Evolutionary conservation across 2,797 vertebrate species (phyloP).

Genomic region (Gymnodraco acuticeps): DNA sequence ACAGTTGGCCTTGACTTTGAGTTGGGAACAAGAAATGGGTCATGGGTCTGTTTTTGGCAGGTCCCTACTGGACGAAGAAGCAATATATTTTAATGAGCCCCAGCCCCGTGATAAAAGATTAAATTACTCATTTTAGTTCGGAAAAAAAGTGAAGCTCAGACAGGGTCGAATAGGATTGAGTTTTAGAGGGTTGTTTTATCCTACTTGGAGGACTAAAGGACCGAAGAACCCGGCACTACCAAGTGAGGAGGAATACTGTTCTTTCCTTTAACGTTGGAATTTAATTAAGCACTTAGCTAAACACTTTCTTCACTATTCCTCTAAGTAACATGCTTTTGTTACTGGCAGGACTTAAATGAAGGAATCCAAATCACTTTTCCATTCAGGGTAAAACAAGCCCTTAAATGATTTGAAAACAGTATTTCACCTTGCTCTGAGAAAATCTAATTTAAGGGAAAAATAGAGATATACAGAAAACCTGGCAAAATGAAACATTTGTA

Average conservation of each 20-base stretch:
- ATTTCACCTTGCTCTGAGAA: conserved; percentile 25
- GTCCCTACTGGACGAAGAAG: conserved; percentile 56
- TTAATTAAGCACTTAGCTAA: conserved; percentile 24
- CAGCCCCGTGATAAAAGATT: conserved; percentile 64
- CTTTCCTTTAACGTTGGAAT: conserved; percentile 8
- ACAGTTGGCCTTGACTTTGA: conserved; percentile 22
- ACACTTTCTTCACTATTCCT: conserved; percentile 2
- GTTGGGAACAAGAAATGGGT: conserved; percentile 51
- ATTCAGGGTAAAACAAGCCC: conserved; percentile 34
- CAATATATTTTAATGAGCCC: conserved; percentile 72
- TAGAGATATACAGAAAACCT: conserved; percentile 17
- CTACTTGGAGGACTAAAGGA: conserved; percentile 36
- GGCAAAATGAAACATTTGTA: conserved; percentile 28
- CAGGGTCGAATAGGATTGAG: conserved; percentile 36
- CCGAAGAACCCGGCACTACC: conserved; percentile 13
- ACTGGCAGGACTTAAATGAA: conserved; percentile 20
- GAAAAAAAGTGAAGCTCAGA: conserved; percentile 38
- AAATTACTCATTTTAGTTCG: conserved; percentile 63
- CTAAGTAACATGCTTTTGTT: conserved; percentile 4
- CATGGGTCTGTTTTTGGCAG: conserved; percentile 59
- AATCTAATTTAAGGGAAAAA: conserved; percentile 31
- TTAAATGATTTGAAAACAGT: conserved; percentile 38
- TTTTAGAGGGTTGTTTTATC: conserved; percentile 44
- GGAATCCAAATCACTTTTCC: conserved; percentile 41
- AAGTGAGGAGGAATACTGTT: neutral